These are phyloP conservation scores for Catostylus mosaicus DNA, from an alignment of 30 jellyfish, hydroid and myxozoan species.

Conservation along the genomic window DNA sequence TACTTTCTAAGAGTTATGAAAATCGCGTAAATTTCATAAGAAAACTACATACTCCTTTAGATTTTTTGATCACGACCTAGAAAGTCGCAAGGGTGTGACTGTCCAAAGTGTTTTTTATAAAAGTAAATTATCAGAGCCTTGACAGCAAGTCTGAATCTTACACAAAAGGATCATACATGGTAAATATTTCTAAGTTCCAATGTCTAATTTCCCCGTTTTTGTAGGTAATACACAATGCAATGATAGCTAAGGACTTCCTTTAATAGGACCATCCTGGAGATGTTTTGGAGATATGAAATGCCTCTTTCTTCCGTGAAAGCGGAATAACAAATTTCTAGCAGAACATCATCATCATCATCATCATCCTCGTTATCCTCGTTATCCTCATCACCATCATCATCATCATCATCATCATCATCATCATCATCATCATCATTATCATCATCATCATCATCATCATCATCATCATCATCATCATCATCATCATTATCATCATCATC, in stretches of 20 bases:
- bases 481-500: slow-evolving; percentile 10
- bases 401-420: slow-evolving; percentile 34
- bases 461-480: slow-evolving; percentile 3
- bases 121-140: too few species aligned
- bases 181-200: too few species aligned
- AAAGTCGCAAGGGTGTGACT: too few species aligned
- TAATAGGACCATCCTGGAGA: background rate
- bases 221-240: background rate
- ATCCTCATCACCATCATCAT: slow-evolving; percentile 21
- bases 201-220: background rate
- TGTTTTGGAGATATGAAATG: background rate
- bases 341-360: too few species aligned
- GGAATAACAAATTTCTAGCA: background rate
- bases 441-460: slow-evolving; percentile 5
- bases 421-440: slow-evolving; percentile 24
- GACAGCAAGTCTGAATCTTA: too few species aligned
- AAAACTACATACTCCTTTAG: too few species aligned
- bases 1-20: too few species aligned
- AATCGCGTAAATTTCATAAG: too few species aligned
- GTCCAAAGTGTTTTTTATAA: too few species aligned
- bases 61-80: too few species aligned
- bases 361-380: too few species aligned
- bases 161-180: too few species aligned
- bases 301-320: background rate
- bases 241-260: background rate